A percentile compares a stretch with the other conserved stretches of the same genome.
Evolutionary conservation across 2,888 invertebrate genomes (phyloP).

Genomic region (Arrhopalites spinosus): DNA sequence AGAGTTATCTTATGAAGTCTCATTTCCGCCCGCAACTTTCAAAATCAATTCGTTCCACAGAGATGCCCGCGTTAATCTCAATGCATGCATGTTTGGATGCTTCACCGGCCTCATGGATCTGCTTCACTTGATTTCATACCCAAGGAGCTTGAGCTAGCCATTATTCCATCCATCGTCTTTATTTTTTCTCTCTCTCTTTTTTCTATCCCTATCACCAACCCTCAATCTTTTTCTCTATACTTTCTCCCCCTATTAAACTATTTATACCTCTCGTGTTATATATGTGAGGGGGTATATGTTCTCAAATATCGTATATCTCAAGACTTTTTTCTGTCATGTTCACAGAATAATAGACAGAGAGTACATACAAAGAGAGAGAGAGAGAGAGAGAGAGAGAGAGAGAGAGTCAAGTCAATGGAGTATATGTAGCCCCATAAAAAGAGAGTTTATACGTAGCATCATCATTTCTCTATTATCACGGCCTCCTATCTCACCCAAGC

Average conservation of each 20-base stretch:
- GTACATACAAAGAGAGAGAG: not conserved
- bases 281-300: not conserved
- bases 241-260: not conserved
- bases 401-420: slow-evolving; percentile 1
- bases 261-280: not conserved
- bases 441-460: slow-evolving; percentile 7
- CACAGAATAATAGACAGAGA: not conserved
- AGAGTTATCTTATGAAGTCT: slow-evolving; percentile 39
- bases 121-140: slow-evolving; percentile 38
- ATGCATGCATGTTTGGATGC: slow-evolving; percentile 43
- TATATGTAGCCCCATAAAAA: not conserved
- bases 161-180: not conserved
- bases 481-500: slow-evolving; percentile 27
- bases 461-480: slow-evolving; percentile 42
- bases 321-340: not conserved
- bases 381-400: not conserved
- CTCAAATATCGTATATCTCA: not conserved
- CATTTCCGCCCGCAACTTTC: too few species aligned
- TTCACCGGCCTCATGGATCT: slow-evolving; percentile 31
- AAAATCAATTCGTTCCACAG: slow-evolving; percentile 47
- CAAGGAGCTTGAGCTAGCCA: not conserved
- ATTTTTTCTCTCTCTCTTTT: not conserved
- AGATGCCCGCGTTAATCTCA: slow-evolving; percentile 22
- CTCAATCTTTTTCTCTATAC: not conserved
- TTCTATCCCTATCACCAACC: not conserved